A percentile compares a stretch with the other conserved stretches of the same genome.
Conservation (phyloP, 2,113 vertebrate genomes). For the Cyanoderma ruficeps region DNA sequence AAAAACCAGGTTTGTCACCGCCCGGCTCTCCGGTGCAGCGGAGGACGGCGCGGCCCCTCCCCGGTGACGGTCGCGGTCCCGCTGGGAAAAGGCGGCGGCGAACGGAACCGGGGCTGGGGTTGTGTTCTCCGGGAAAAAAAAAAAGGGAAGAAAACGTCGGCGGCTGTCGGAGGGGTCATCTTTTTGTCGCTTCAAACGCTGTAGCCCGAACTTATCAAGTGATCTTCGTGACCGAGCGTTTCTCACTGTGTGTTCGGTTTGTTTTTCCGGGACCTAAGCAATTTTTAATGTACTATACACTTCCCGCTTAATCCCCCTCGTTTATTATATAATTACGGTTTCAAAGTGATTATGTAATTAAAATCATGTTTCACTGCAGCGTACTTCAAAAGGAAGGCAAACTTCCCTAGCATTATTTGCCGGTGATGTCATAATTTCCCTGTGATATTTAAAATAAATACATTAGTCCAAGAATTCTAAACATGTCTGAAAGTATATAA, state of each 20-base stretch:
- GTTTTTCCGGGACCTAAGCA: constrained; percentile 82
- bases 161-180: background rate
- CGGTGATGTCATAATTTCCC: constrained; percentile 93
- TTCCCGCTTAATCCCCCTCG: constrained; percentile 85
- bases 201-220: background rate
- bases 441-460: constrained; percentile 97
- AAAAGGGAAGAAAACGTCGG: background rate
- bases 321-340: constrained; percentile 92
- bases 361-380: constrained; percentile 84
- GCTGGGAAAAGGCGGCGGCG: background rate
- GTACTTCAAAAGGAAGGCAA: constrained; percentile 82
- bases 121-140: no score
- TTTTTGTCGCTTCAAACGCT: background rate
- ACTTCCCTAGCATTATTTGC: constrained; percentile 82
- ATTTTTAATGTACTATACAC: constrained; percentile 83
- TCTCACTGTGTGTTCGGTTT: constrained; percentile 73
- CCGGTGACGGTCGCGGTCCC: background rate
- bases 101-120: background rate
- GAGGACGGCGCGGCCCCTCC: background rate
- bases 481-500: constrained; percentile 87
- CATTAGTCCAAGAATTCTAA: constrained; percentile 93
- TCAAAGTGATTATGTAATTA: constrained; percentile 93
- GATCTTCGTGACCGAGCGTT: constrained; percentile 44
- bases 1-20: background rate
- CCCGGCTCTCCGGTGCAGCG: background rate